Percentiles rank a stretch among this genome's conserved stretches.
These are phyloP conservation scores for Margaritifera margaritifera DNA, from an alignment of 2,888 invertebrate genomes.

Conservation along the genomic window DNA sequence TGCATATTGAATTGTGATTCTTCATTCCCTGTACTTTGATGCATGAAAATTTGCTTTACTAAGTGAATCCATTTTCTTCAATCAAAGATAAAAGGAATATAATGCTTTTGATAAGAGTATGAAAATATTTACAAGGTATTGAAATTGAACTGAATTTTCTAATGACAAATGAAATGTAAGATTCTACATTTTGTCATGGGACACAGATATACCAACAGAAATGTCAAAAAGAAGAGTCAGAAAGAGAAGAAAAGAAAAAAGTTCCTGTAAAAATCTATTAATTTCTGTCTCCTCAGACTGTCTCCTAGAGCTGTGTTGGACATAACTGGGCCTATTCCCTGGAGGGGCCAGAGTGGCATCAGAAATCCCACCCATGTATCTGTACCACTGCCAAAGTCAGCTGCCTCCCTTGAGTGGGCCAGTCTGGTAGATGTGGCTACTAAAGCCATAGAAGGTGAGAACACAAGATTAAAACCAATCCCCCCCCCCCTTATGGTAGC, in stretches of 20 bases:
- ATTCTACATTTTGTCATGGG: too few species aligned
- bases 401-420: constrained; percentile 85
- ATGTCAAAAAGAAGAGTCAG: too few species aligned
- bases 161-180: too few species aligned
- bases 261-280: not conserved
- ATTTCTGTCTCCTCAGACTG: constrained; percentile 48
- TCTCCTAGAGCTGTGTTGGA: constrained; percentile 63
- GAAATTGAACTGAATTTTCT: too few species aligned
- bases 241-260: not conserved
- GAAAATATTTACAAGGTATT: too few species aligned
- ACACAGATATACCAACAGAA: too few species aligned
- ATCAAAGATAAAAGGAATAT: too few species aligned
- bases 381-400: constrained; percentile 79
- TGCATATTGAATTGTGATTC: too few species aligned
- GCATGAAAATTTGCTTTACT: too few species aligned
- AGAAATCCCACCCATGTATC: constrained; percentile 3
- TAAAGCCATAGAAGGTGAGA: constrained; percentile 79
- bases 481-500: not conserved
- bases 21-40: too few species aligned
- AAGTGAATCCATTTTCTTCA: too few species aligned
- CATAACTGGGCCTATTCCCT: constrained; percentile 22
- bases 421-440: constrained; percentile 87
- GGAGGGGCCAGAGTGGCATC: constrained; percentile 13
- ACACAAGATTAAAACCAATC: not conserved
- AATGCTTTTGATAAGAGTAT: too few species aligned